Conservation (phyloP, 2,113 vertebrate genomes). For the Coryphaenoides rupestris region DNA sequence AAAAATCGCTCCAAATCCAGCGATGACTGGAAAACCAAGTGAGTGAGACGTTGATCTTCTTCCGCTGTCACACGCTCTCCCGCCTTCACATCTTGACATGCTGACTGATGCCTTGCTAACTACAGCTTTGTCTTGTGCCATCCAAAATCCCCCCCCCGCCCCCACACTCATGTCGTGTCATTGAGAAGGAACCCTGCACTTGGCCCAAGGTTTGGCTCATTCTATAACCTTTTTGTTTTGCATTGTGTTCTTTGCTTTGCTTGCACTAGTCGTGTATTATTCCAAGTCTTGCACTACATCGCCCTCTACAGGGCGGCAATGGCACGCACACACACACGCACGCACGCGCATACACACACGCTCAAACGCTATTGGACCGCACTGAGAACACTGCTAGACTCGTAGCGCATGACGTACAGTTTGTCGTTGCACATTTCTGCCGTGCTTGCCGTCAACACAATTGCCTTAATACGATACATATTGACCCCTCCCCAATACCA, state of each 20-base stretch:
- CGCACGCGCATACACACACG: too few relatives aligned
- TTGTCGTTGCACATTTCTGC: too few relatives aligned
- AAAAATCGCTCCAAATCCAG: slow-evolving; percentile 90
- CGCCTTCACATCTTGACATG: not conserved
- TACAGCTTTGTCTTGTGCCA: slow-evolving; percentile 42
- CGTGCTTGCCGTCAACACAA: too few relatives aligned
- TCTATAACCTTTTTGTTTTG: slow-evolving; percentile 14
- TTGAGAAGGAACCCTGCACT: slow-evolving; percentile 66
- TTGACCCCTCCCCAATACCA: not conserved
- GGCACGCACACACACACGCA: too few relatives aligned
- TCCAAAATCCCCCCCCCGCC: not conserved
- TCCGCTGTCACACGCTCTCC: not conserved
- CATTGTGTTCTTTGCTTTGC: slow-evolving; percentile 11
- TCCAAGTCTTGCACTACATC: slow-evolving; percentile 15
- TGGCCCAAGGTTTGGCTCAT: slow-evolving; percentile 73
- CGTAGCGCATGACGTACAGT: too few relatives aligned
- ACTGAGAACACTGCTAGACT: too few relatives aligned
- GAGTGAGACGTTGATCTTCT: slow-evolving; percentile 17
- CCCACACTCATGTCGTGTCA: slow-evolving; percentile 23
- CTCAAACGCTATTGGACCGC: too few relatives aligned
- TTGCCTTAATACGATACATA: not conserved
- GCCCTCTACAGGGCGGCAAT: slow-evolving; percentile 35
- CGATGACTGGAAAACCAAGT: slow-evolving; percentile 95
- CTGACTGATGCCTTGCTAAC: slow-evolving; percentile 20
- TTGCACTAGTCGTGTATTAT: slow-evolving; percentile 14